Evolutionary conservation across 2,888 invertebrate species (phyloP).

Genomic region (Macrosiphum euphorbiae): DNA sequence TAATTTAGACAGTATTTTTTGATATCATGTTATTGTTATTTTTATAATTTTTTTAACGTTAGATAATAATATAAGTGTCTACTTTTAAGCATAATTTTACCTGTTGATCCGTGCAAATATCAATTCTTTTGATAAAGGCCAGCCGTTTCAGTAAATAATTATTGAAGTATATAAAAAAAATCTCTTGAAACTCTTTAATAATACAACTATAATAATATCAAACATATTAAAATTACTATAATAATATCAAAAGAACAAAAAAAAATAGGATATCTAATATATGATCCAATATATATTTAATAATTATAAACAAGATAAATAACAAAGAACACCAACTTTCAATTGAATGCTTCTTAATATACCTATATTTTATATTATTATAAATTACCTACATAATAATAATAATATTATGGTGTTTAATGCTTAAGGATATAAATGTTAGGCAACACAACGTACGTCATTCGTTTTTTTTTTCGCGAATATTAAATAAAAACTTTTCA

Average conservation of each 20-base stretch:
- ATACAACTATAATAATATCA: neutral
- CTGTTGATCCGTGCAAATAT: neutral
- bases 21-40: neutral
- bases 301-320: neutral
- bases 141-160: neutral
- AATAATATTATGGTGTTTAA: neutral
- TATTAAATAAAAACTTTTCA: conserved; percentile 41
- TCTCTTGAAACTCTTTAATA: too few relatives aligned
- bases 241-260: neutral
- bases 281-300: neutral
- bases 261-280: neutral
- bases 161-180: neutral
- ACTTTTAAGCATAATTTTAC: neutral
- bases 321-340: neutral
- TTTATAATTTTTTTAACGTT: neutral
- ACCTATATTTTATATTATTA: neutral
- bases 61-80: neutral
- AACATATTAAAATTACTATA: too few relatives aligned
- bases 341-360: neutral
- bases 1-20: neutral
- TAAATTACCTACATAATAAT: neutral
- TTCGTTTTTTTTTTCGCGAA: conserved; percentile 23
- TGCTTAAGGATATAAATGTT: conserved; percentile 11
- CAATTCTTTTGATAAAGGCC: neutral
- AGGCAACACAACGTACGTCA: conserved; percentile 35